A percentile compares a stretch with the other conserved stretches of the same genome.
These are phyloP conservation scores for Andrena trimmerana DNA, from an alignment of 2,888 invertebrate species.

Conservation along the genomic window DNA sequence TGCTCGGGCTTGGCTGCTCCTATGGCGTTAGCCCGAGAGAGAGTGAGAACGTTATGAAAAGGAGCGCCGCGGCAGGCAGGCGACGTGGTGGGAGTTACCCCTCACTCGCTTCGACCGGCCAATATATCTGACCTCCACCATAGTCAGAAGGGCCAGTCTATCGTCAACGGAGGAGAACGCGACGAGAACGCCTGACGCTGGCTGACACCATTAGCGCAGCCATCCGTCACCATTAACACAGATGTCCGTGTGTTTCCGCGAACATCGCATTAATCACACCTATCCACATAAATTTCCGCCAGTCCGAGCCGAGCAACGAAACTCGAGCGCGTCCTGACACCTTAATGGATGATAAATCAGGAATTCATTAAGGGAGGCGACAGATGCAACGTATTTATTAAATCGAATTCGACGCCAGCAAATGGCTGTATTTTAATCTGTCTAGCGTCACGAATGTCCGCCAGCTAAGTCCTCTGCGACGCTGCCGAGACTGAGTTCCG, in stretches of 20 bases:
- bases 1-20: too few species aligned
- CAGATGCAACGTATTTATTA: conserved; percentile 74
- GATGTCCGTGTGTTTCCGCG: conserved; percentile 80
- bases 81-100: too few species aligned
- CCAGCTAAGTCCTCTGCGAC: conserved; percentile 5
- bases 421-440: conserved; percentile 70
- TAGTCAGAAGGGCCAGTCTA: conserved; percentile 57
- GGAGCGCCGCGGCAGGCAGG: too few species aligned
- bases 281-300: conserved; percentile 78
- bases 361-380: conserved; percentile 74
- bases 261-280: conserved; percentile 81
- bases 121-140: too few species aligned
- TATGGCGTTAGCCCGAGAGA: too few species aligned
- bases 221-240: conserved; percentile 83
- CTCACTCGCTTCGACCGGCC: too few species aligned
- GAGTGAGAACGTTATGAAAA: too few species aligned
- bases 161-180: conserved; percentile 68
- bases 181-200: conserved; percentile 73
- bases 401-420: conserved; percentile 72
- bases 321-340: conserved; percentile 73
- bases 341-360: conserved; percentile 79
- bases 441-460: conserved; percentile 38
- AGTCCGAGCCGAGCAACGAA: conserved; percentile 73
- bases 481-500: neutral
- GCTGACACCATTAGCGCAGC: conserved; percentile 80